These are phyloP conservation scores for Sphaeramia orbicularis DNA, from an alignment of 2,797 vertebrate genomes.

Conservation along the genomic window DNA sequence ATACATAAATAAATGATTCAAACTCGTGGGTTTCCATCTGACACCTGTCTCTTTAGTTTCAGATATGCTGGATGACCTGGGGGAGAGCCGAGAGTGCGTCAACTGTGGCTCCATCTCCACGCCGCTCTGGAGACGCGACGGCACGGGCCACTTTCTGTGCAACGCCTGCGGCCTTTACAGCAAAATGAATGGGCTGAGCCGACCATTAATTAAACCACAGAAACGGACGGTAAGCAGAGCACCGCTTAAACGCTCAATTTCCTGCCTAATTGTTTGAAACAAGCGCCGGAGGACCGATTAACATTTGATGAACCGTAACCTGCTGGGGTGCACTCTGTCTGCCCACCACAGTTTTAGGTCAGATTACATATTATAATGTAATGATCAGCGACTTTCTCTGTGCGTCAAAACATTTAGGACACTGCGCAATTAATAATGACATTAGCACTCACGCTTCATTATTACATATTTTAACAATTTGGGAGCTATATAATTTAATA, in stretches of 20 bases:
- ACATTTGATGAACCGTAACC: no score
- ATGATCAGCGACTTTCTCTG: background rate
- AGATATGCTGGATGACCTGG: constrained; percentile 96
- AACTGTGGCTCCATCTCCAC: constrained; percentile 99
- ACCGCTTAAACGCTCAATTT: constrained; percentile 66
- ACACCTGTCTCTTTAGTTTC: constrained; percentile 36
- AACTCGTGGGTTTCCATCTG: background rate
- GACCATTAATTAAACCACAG: constrained; percentile 97
- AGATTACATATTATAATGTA: background rate
- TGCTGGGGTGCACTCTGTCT: no score
- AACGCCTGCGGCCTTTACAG: constrained; percentile 99
- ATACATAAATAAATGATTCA: no score
- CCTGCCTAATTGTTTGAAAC: constrained; percentile 69
- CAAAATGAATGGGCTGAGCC: constrained; percentile 99
- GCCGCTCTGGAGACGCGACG: constrained; percentile 97
- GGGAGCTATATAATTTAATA: no score
- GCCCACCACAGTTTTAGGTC: background rate
- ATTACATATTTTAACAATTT: no score
- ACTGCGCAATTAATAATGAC: no score
- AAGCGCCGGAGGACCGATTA: constrained; percentile 47
- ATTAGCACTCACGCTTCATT: no score
- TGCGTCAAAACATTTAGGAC: no score
- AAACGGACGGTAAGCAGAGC: constrained; percentile 93
- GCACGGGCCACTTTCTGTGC: constrained; percentile 98
- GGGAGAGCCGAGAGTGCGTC: constrained; percentile 96